These are phyloP conservation scores for Dicyrtomina minuta DNA, from an alignment of 2,888 invertebrate species.

Conservation along the genomic window DNA sequence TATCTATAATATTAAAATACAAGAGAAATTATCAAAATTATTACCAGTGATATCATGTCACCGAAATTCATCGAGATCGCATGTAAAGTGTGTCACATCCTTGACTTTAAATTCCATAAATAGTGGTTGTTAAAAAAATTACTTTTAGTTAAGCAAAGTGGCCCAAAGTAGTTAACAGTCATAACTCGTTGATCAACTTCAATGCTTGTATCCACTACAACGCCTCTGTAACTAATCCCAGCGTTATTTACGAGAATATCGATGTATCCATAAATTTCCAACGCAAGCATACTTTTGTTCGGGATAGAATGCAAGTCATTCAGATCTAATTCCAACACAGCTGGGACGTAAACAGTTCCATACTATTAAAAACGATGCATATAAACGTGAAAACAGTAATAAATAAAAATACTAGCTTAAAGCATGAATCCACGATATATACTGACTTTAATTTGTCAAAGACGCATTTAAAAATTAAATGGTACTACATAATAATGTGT, in stretches of 20 bases:
- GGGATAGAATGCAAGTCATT: slow-evolving; percentile 68
- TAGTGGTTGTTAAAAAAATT: no score
- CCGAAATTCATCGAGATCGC: no score
- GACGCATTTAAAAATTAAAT: no score
- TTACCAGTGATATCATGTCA: slow-evolving; percentile 30
- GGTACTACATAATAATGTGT: no score
- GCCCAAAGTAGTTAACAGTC: slow-evolving; percentile 92
- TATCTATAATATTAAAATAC: slow-evolving; percentile 62
- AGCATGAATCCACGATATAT: background rate
- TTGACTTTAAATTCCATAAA: no score
- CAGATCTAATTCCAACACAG: slow-evolving; percentile 74
- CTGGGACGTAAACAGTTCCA: slow-evolving; percentile 68
- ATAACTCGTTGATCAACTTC: slow-evolving; percentile 85
- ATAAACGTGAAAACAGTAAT: no score
- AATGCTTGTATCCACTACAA: slow-evolving; percentile 70
- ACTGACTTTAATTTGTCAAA: no score
- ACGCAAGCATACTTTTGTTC: slow-evolving; percentile 66
- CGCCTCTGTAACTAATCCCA: slow-evolving; percentile 80
- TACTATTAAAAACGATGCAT: slow-evolving; percentile 57
- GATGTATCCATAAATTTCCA: slow-evolving; percentile 68
- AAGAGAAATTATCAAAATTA: no score
- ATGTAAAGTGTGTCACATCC: background rate
- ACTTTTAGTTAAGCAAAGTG: slow-evolving; percentile 89
- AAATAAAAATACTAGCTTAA: no score
- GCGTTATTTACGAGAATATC: slow-evolving; percentile 93